Evolutionary conservation across 2,113 vertebrate species (phyloP).

Genomic region (Hystrix cristata): DNA sequence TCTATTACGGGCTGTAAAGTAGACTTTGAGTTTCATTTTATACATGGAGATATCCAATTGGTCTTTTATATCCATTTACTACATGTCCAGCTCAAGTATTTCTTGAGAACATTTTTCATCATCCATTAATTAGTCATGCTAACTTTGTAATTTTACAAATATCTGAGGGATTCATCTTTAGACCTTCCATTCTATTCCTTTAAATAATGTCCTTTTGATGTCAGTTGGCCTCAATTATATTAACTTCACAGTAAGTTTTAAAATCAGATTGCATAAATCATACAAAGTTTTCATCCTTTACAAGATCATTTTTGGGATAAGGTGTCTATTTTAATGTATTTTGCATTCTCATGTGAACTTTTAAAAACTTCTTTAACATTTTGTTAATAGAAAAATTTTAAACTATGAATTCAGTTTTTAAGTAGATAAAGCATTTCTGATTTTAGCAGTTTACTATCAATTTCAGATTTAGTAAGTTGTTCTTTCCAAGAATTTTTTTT

Average conservation of each 20-base stretch:
- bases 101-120: neutral
- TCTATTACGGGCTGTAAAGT: neutral
- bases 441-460: neutral
- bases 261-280: conserved; percentile 27
- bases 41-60: neutral
- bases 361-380: neutral
- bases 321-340: neutral
- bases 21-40: neutral
- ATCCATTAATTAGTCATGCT: neutral
- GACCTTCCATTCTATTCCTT: neutral
- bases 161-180: neutral
- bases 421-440: neutral
- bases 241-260: neutral
- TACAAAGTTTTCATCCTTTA: neutral
- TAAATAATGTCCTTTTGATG: neutral
- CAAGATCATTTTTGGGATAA: neutral
- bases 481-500: neutral
- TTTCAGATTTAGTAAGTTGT: neutral
- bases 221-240: neutral
- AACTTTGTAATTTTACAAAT: neutral
- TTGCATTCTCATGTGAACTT: neutral
- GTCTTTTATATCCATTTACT: neutral
- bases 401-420: conserved; percentile 39
- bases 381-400: conserved; percentile 31
- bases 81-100: neutral